Evolutionary conservation across 1,140 invertebrate species (phyloP), one percentile per base, ranked within the genome.

Genomic region (Bombus turneri): DNA sequence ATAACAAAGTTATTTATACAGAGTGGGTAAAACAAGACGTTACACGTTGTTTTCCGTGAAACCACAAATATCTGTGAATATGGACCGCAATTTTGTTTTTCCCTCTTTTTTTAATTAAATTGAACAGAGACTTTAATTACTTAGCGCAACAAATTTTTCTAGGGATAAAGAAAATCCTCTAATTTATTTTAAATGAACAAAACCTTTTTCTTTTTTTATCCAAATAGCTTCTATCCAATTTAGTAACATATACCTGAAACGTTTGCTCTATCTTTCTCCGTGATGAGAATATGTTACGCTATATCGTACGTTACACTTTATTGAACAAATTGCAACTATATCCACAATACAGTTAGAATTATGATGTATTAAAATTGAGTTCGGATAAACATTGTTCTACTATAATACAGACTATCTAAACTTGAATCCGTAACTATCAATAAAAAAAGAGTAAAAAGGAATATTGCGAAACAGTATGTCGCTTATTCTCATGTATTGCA

Each of bases 141-240:
- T 62, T 62, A 62, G 59, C 59, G 59, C 59, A 62, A 62, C 59
- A 62, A 62, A 62, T 53, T 53, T 53, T 53, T 53, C 59, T 13
- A 62, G 59, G 28, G 59, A 62, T 62, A 62, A 62, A 62, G 59
- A n/a, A 62, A 62, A 62, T 62, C 59, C 59, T 13, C 59, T 62
- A 62, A 62, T 62, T 62, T 62, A 62, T 62, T 62, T 62, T n/a
- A 62, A 62, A 62, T 62, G 59, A n/a, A 62, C 47, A 62, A 28
- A 62, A n/a, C 28, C 28, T 62, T 62, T 62, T 2, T 8, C 59
- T n/a, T 12, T 28, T n/a, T n/a, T n/a, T 62, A 1, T 28, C 4
- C 10, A 10, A 62, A n/a, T n/a, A 62, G 59, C 59, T 62, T 62
- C 12, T 62, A 12, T 62, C 59, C 28, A 62, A 62, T n/a, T 62